A percentile compares a stretch with the other conserved stretches of the same genome.
These are phyloP conservation scores for Seriola quinqueradiata DNA, from an alignment of 2,113 vertebrate species.

Conservation along the genomic window DNA sequence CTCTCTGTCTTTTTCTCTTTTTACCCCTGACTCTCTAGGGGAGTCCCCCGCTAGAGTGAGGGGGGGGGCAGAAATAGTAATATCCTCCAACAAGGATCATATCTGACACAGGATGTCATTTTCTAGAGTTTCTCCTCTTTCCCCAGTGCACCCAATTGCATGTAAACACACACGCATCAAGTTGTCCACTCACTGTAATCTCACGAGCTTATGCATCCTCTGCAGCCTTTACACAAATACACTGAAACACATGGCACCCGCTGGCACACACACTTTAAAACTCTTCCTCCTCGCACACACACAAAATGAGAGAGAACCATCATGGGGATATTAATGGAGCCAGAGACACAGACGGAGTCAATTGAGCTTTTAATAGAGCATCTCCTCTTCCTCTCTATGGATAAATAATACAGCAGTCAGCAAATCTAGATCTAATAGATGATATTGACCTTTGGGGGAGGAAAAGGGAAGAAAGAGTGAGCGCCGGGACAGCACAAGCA, in stretches of 20 bases:
- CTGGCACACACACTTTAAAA: slow-evolving; percentile 21
- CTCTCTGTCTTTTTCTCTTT: slow-evolving; percentile 15
- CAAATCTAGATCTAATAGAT: slow-evolving; percentile 75
- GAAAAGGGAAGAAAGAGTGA: neutral
- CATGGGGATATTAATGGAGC: slow-evolving; percentile 67
- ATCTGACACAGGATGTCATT: slow-evolving; percentile 48
- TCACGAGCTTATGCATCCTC: slow-evolving; percentile 18
- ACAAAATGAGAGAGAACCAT: slow-evolving; percentile 27
- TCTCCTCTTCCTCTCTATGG: slow-evolving; percentile 57
- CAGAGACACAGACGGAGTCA: slow-evolving; percentile 67
- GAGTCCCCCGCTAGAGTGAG: slow-evolving; percentile 18
- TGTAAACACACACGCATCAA: slow-evolving; percentile 9
- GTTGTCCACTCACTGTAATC: slow-evolving; percentile 22
- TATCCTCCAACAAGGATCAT: slow-evolving; percentile 32
- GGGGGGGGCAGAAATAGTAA: slow-evolving; percentile 28
- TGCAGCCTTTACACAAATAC: slow-evolving; percentile 14
- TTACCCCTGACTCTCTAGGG: slow-evolving; percentile 19
- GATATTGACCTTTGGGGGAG: slow-evolving; percentile 76
- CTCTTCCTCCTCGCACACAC: slow-evolving; percentile 26
- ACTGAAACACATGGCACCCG: neutral
- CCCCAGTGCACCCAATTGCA: slow-evolving; percentile 15
- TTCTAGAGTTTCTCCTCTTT: slow-evolving; percentile 13
- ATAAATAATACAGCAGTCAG: slow-evolving; percentile 80
- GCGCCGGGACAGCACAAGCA: neutral
- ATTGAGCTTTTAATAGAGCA: slow-evolving; percentile 77